Conservation (phyloP, 2,797 vertebrate species). For the Scarus forsteni region DNA sequence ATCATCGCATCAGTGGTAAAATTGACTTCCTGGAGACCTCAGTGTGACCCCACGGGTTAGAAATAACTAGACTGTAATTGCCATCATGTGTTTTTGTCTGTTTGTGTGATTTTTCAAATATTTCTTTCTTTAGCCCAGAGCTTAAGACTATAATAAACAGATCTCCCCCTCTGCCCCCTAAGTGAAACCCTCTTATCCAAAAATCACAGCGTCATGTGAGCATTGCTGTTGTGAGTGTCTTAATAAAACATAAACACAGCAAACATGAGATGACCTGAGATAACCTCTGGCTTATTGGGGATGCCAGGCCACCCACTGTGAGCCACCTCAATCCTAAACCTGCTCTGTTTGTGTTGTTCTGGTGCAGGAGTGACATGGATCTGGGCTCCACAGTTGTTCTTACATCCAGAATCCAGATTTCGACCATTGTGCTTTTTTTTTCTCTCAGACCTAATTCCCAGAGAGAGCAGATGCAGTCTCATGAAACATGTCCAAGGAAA, state of each 20-base stretch:
- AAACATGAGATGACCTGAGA: constrained; percentile 33
- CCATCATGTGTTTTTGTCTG: too few relatives aligned
- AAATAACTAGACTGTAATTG: too few relatives aligned
- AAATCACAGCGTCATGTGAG: constrained; percentile 22
- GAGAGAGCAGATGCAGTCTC: constrained; percentile 73
- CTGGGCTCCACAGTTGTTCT: constrained; percentile 37
- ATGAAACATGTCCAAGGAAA: constrained; percentile 83
- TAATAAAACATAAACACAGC: constrained; percentile 66
- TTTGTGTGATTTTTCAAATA: neutral
- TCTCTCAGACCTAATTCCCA: constrained; percentile 63
- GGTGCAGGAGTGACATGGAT: constrained; percentile 31
- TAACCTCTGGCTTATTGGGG: constrained; percentile 51
- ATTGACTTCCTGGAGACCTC: too few relatives aligned
- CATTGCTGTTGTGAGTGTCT: constrained; percentile 22
- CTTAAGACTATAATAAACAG: constrained; percentile 1
- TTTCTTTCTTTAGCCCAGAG: constrained; percentile 1
- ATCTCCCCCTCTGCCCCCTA: neutral
- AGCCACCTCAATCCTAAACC: constrained; percentile 42
- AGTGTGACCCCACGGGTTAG: too few relatives aligned
- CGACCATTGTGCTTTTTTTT: constrained; percentile 13
- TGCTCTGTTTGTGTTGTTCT: constrained; percentile 20
- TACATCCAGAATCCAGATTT: constrained; percentile 37
- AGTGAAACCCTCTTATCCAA: constrained; percentile 6
- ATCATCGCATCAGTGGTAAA: too few relatives aligned
- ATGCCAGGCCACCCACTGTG: constrained; percentile 46